These are phyloP conservation scores for Microcaecilia unicolor DNA, from an alignment of 2,797 vertebrate species.

Conservation along the genomic window DNA sequence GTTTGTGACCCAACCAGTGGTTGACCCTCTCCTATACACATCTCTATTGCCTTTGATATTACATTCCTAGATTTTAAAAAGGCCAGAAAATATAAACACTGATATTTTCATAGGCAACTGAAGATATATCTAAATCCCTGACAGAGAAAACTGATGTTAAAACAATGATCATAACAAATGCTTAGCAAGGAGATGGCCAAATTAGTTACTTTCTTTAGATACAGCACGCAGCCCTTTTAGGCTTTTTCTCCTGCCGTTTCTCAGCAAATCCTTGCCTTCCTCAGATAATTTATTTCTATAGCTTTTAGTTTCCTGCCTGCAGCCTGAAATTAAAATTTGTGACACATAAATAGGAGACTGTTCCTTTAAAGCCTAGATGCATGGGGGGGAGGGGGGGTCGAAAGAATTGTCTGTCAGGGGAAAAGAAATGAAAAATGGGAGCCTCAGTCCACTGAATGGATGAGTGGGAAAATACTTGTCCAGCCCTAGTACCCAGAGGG, in stretches of 20 bases:
- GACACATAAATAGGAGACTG: conserved; percentile 36
- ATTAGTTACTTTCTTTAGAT: conserved; percentile 63
- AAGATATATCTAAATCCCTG: too few relatives aligned
- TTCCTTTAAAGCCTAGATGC: too few relatives aligned
- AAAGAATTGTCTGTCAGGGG: conserved; percentile 59
- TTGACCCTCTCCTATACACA: too few relatives aligned
- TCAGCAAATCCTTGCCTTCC: conserved; percentile 28
- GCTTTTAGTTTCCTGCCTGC: conserved; percentile 28
- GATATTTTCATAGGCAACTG: too few relatives aligned
- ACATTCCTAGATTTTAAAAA: too few relatives aligned
- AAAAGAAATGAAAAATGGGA: conserved; percentile 54
- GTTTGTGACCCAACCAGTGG: too few relatives aligned
- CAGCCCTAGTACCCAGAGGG: conserved; percentile 69
- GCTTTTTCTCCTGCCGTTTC: too few relatives aligned
- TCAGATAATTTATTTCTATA: conserved; percentile 20
- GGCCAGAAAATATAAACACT: too few relatives aligned
- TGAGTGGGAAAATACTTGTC: conserved; percentile 68
- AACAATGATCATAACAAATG: too few relatives aligned
- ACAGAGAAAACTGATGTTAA: too few relatives aligned
- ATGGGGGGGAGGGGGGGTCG: conserved; percentile 52
- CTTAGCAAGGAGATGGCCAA: conserved; percentile 64
- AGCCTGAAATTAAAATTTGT: conserved; percentile 58
- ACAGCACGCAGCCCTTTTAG: conserved; percentile 51
- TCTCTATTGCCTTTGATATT: too few relatives aligned
- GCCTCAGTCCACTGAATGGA: conserved; percentile 54